Evolutionary conservation across 2,888 invertebrate species (phyloP).

Genomic region (Xanthia icteritia): DNA sequence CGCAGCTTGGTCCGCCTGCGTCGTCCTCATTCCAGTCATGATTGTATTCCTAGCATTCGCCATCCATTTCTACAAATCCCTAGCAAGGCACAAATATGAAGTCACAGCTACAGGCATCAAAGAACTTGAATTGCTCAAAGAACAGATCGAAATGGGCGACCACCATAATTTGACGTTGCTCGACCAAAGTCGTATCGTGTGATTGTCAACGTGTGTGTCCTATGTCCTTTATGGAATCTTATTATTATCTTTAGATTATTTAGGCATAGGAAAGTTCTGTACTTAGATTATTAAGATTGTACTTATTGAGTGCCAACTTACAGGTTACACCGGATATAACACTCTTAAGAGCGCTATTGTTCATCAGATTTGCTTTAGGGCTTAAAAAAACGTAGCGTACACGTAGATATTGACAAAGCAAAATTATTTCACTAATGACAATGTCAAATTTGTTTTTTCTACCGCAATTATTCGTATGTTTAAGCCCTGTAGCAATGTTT

Average conservation of each 20-base stretch:
- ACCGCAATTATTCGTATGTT: constrained; percentile 21
- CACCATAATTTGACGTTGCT: constrained; percentile 91
- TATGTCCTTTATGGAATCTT: constrained; percentile 74
- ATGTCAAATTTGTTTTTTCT: constrained; percentile 45
- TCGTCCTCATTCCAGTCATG: constrained; percentile 97
- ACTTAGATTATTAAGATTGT: constrained; percentile 76
- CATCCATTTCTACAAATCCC: constrained; percentile 97
- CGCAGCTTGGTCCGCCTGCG: constrained; percentile 97
- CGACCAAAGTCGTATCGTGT: constrained; percentile 91
- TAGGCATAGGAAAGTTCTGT: constrained; percentile 70
- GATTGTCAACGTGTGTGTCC: constrained; percentile 70
- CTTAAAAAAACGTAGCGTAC: constrained; percentile 25
- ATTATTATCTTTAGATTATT: constrained; percentile 65
- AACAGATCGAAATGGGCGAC: constrained; percentile 95
- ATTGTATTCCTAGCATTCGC: constrained; percentile 98
- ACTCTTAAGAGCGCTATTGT: constrained; percentile 15
- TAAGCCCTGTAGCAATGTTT: constrained; percentile 13
- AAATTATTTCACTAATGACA: constrained; percentile 5
- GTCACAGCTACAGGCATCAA: constrained; percentile 96
- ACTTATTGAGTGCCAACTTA: constrained; percentile 77
- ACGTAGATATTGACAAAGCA: background rate
- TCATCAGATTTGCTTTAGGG: constrained; percentile 42
- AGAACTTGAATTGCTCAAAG: constrained; percentile 95
- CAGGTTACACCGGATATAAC: constrained; percentile 50
- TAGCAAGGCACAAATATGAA: constrained; percentile 97